Evolutionary conservation across 2,888 invertebrate genomes (phyloP), one percentile per base, ranked within the genome.

Genomic region (Graphium colonna): DNA sequence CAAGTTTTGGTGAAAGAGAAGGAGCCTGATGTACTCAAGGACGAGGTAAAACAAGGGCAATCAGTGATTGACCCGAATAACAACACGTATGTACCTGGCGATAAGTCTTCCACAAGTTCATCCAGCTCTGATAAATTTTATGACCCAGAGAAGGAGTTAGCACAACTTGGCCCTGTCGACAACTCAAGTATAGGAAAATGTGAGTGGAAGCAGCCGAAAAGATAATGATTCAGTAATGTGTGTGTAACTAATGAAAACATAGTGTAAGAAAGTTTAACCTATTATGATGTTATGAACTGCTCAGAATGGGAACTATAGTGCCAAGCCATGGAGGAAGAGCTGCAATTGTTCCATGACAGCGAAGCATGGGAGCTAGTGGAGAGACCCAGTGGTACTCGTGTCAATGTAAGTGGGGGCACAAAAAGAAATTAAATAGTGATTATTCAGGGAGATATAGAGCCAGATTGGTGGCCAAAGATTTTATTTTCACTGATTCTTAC

Each of bases 401-500:
- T 26, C 26, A 26, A 7, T 26, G 26, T 7, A 26, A 56, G 44
- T 58, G 55, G 55, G 58, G 56, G 15, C 47, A 26, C 2, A 52
- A 52, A 47, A 51, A 52, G 26, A 26, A 26, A 7, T 16, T 56
- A 57, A 33, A 7, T 43, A 41, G 21, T 47, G 56, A 58, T 16
- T 51, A 53, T 36, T 43, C 13, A 42, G 52, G 58, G 39, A 15
- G 53, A 1, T 60, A 45, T 33, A 41, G 57, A 7, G 59, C 61
- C 4, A 52, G 55, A 44, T 33, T 55, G 8, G 57, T 58, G 8
- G 59, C 58, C 1, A 58, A 58, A 49, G 56, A 55, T 15, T 58
- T 56, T 36, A 51, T 64, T 61, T 53, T 64, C 63, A n/a, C 64
- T 61, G 16, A 62, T 64, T 9, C 28, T 63, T 15, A 36, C 51